Evolutionary conservation across 2,888 invertebrate genomes (phyloP).

Genomic region (Temnothorax unifasciatus): DNA sequence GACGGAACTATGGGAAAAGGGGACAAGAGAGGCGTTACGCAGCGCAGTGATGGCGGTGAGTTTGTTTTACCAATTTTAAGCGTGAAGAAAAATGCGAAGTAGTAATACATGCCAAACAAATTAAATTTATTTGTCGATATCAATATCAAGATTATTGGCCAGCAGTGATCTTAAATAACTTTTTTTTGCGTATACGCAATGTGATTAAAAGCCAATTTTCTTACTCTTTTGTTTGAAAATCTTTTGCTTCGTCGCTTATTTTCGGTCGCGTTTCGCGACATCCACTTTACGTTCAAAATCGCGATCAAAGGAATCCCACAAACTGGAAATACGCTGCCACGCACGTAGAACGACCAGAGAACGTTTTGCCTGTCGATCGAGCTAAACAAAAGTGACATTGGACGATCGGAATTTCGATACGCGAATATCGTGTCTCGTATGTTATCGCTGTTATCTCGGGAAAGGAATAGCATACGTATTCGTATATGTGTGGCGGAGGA

Average conservation of each 20-base stretch:
- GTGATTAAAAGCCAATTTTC: not conserved
- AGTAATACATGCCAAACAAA: not conserved
- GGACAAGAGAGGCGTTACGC: constrained; percentile 86
- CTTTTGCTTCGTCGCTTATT: not conserved
- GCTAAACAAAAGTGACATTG: constrained; percentile 20
- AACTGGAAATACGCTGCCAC: constrained; percentile 30
- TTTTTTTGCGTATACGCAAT: not conserved
- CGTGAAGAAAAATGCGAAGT: not conserved
- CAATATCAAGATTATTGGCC: not conserved
- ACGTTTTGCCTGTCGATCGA: constrained; percentile 41
- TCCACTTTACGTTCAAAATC: constrained; percentile 22
- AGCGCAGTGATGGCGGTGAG: constrained; percentile 87
- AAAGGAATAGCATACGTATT: not conserved
- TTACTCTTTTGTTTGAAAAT: constrained; percentile 8
- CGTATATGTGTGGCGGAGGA: constrained; percentile 26
- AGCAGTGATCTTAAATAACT: too few species aligned
- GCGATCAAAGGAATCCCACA: constrained; percentile 34
- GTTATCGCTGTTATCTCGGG: constrained; percentile 51
- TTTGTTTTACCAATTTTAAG: constrained; percentile 24
- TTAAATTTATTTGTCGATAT: not conserved
- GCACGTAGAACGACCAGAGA: constrained; percentile 24
- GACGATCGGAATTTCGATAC: constrained; percentile 46
- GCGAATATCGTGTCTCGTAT: constrained; percentile 47
- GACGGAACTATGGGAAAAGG: constrained; percentile 87
- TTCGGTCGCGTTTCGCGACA: not conserved